These are phyloP conservation scores for Danaus chrysippus DNA, from an alignment of 2,888 invertebrate species.

Conservation along the genomic window DNA sequence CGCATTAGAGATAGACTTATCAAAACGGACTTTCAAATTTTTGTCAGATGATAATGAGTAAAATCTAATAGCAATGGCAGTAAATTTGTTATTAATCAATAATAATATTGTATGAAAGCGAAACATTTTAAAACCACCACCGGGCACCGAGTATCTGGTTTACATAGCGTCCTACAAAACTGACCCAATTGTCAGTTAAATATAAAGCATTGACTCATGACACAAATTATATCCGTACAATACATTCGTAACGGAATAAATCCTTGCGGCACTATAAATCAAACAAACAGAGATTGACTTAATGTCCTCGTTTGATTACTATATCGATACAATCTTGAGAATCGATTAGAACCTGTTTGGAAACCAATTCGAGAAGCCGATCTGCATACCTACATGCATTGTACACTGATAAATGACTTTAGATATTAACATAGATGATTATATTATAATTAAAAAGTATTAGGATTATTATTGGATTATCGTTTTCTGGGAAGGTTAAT, in stretches of 20 bases:
- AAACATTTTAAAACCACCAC: constrained; percentile 10
- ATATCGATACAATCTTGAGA: background rate
- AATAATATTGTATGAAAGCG: no score
- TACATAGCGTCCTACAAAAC: constrained; percentile 27
- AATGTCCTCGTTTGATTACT: constrained; percentile 22
- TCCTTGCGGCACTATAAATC: background rate
- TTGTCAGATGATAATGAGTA: no score
- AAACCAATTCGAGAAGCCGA: constrained; percentile 4
- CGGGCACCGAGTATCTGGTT: constrained; percentile 19
- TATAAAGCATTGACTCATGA: constrained; percentile 42
- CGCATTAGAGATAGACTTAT: constrained; percentile 17
- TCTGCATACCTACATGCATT: background rate
- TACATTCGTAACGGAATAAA: constrained; percentile 1
- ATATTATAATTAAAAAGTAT: background rate
- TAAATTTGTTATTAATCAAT: no score
- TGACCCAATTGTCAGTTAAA: constrained; percentile 36
- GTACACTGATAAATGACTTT: constrained; percentile 1
- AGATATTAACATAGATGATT: background rate
- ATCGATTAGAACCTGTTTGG: constrained; percentile 5
- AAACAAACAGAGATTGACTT: constrained; percentile 23
- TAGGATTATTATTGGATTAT: no score
- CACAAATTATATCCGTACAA: constrained; percentile 37
- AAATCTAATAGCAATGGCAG: no score
- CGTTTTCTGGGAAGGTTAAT: no score
- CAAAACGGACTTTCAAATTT: constrained; percentile 9